Conservation (phyloP, 2,888 invertebrate genomes). For the Metacarcinus magister region DNA sequence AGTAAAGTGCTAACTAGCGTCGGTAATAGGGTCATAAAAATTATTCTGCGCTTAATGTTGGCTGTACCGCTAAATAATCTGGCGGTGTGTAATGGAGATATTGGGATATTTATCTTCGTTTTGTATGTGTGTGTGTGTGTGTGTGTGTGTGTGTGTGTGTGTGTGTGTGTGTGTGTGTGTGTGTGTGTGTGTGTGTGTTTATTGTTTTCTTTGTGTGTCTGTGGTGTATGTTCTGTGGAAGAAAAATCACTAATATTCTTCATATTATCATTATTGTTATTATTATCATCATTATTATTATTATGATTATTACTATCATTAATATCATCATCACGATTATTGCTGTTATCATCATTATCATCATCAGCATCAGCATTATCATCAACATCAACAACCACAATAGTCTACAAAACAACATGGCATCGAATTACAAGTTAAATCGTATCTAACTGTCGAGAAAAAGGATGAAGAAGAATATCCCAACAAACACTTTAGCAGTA, state of each 20-base stretch:
- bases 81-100: conserved; percentile 1
- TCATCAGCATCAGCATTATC: no score
- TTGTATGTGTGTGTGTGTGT: not conserved
- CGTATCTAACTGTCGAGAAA: no score
- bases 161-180: not conserved
- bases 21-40: not conserved
- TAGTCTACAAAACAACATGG: no score
- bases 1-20: conserved; percentile 21
- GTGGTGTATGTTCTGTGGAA: not conserved
- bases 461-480: no score
- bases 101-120: not conserved
- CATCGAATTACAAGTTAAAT: no score
- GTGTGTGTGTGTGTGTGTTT: not conserved
- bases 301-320: no score
- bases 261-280: no score
- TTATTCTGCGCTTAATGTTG: not conserved
- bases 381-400: no score
- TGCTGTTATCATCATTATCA: no score
- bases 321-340: no score
- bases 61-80: conserved; percentile 7
- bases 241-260: not conserved
- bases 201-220: not conserved
- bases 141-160: conserved; percentile 37
- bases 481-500: no score
- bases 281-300: no score